Percentiles rank a stretch among this genome's conserved stretches.
These are phyloP conservation scores for Mylabris sibirica DNA, from an alignment of 2,888 invertebrate species.

Conservation along the genomic window DNA sequence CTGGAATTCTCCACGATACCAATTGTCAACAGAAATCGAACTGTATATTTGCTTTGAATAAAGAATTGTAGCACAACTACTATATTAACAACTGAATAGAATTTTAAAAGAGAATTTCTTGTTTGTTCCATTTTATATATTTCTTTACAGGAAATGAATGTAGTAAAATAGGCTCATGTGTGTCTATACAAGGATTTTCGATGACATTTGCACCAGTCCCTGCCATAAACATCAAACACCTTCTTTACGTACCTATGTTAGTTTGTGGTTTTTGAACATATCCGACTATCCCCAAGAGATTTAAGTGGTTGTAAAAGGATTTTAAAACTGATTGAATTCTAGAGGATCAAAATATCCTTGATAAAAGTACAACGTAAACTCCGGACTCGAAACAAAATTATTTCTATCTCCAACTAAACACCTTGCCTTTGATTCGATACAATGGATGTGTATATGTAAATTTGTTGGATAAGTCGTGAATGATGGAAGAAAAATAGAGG, in stretches of 20 bases:
- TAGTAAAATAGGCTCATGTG: constrained; percentile 50
- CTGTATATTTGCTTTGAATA: constrained; percentile 22
- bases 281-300: constrained; percentile 47
- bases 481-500: not conserved
- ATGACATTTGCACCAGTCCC: constrained; percentile 42
- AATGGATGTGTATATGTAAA: not conserved
- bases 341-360: constrained; percentile 42
- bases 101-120: constrained; percentile 20
- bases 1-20: constrained; percentile 28
- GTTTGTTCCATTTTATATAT: constrained; percentile 23
- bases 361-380: constrained; percentile 45
- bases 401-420: no score
- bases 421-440: no score
- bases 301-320: constrained; percentile 56
- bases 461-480: not conserved
- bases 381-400: no score
- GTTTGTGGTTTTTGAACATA: constrained; percentile 34
- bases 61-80: not conserved
- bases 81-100: constrained; percentile 14
- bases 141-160: constrained; percentile 42
- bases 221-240: constrained; percentile 46
- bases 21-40: constrained; percentile 31
- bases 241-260: constrained; percentile 13
- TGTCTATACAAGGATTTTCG: constrained; percentile 43
- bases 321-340: constrained; percentile 56